Evolutionary conservation across 2,888 invertebrate species (phyloP).

Genomic region (Xanthostigma xanthostigma): DNA sequence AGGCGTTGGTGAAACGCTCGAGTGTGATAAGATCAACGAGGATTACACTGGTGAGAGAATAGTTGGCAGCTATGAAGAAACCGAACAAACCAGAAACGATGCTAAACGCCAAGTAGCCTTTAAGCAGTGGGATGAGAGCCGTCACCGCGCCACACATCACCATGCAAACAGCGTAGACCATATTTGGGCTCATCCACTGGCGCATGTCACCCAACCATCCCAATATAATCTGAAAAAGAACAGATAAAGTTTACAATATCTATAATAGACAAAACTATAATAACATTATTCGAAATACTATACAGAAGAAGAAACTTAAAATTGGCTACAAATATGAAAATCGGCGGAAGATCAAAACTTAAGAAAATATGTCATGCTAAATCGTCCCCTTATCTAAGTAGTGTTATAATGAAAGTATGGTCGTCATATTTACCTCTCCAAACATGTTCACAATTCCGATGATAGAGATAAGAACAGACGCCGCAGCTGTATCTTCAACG

Average conservation of each 20-base stretch:
- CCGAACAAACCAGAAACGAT: constrained; percentile 67
- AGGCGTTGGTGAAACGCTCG: constrained; percentile 81
- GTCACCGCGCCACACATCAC: constrained; percentile 52
- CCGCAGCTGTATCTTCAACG: constrained; percentile 46
- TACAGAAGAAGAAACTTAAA: too few relatives aligned
- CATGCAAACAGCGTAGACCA: constrained; percentile 74
- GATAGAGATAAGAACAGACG: constrained; percentile 70
- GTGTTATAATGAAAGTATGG: neutral
- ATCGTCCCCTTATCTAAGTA: too few relatives aligned
- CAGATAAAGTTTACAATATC: constrained; percentile 5
- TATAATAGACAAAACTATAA: neutral
- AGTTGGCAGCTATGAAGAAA: constrained; percentile 82
- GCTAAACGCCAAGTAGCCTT: constrained; percentile 41
- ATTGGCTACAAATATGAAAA: too few relatives aligned
- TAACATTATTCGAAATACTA: too few relatives aligned
- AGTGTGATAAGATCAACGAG: constrained; percentile 80
- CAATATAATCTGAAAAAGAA: constrained; percentile 48
- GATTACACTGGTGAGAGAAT: constrained; percentile 80
- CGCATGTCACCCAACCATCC: constrained; percentile 75
- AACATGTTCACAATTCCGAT: constrained; percentile 80
- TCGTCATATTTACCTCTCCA: constrained; percentile 53
- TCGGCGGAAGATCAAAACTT: too few relatives aligned
- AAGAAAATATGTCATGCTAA: too few relatives aligned
- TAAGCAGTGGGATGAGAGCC: constrained; percentile 44
- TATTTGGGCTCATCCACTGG: constrained; percentile 56